Evolutionary conservation across 2,113 vertebrate genomes (phyloP), one percentile per base, ranked within the genome.

Genomic region (Coryphaenoides rupestris): DNA sequence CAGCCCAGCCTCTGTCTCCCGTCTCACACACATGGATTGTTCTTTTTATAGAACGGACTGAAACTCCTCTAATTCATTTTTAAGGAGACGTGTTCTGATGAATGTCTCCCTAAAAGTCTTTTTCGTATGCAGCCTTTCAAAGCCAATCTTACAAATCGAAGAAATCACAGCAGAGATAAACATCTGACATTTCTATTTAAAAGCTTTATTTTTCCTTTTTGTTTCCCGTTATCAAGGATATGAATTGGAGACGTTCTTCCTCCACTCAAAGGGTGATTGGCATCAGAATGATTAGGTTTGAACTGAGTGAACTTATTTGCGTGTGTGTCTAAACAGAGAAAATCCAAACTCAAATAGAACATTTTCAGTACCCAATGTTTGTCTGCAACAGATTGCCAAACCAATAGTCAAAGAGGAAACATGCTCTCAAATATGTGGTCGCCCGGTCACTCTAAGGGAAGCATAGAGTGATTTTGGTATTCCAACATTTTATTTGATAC

Each of bases 391-490:
- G 49, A 63, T 5, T 80, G 85, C 87, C 88, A 92, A 91, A 83
- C 87, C 89, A 88, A 73, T 75, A 88, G 67, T 55, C 73, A 79
- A 83, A 87, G 86, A 82, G 87, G 86, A 81, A 78, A 85, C 79
- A 78, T 72, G 68, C 73, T 84, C 79, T 86, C 73, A 84, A 84
- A 86, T 79, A 79, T 82, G 78, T 28, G 78, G 74, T 76, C 68
- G 56, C 70, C 72, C 65, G 79, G 81, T 75, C 76, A 78, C 68
- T 62, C 58, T 58, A 82, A 62, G 74, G 70, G 80, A 83, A 71
- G 76, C 73, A 78, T 59, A 67, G 72, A 70, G 54, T 19, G 17
- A 19, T 67, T 76, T 73, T 72, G 65, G 64, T 76, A 68, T 71
- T 62, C 24, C 50, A 58, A 75, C 80, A 70, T 81, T 77, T 77